Evolutionary conservation across 2,888 invertebrate species (phyloP).

Genomic region (Philonicus albiceps): DNA sequence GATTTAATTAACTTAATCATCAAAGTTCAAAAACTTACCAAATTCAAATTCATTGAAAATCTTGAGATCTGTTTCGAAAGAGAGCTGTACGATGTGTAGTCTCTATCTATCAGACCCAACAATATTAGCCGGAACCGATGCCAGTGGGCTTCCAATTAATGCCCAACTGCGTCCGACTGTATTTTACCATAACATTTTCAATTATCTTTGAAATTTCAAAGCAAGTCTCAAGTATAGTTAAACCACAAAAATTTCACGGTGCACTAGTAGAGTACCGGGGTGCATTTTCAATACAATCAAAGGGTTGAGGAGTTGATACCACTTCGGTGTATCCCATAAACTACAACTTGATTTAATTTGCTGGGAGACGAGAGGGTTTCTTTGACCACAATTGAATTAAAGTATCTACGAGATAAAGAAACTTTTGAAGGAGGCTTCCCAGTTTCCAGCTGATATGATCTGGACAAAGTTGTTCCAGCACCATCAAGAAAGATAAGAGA

Average conservation of each 20-base stretch:
- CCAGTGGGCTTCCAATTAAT: neutral
- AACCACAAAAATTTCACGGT: neutral
- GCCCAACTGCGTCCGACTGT: neutral
- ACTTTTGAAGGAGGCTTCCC: neutral
- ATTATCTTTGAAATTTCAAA: neutral
- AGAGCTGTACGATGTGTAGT: neutral
- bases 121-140: neutral
- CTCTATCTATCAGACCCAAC: neutral
- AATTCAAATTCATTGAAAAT: neutral
- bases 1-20: neutral
- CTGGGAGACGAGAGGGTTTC: neutral
- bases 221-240: neutral
- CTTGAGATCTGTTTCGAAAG: neutral
- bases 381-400: neutral
- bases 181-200: neutral
- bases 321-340: neutral
- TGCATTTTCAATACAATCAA: neutral
- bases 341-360: neutral
- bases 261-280: neutral
- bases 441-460: neutral
- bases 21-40: neutral
- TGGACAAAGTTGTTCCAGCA: neutral
- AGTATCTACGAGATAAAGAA: neutral
- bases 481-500: neutral
- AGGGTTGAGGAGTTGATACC: neutral